Conservation (phyloP, 2,797 vertebrate species). For the Bovichtus variegatus region DNA sequence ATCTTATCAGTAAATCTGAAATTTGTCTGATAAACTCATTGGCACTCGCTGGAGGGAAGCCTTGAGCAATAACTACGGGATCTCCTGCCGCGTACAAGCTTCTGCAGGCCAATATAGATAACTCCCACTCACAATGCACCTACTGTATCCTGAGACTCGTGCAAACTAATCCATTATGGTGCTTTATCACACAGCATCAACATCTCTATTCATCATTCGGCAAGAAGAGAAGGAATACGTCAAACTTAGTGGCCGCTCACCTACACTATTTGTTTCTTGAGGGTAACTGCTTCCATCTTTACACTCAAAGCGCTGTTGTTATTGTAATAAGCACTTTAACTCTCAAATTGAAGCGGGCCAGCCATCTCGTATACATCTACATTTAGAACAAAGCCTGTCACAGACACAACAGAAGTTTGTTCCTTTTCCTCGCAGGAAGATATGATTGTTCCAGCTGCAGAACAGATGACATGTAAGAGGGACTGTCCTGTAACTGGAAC, state of each 20-base stretch:
- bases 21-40: constrained; percentile 78
- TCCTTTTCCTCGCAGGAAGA: not conserved
- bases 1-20: constrained; percentile 75
- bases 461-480: not conserved
- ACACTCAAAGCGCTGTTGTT: constrained; percentile 11
- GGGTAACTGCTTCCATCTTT: constrained; percentile 18
- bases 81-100: constrained; percentile 66
- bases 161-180: constrained; percentile 48
- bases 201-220: constrained; percentile 53
- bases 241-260: constrained; percentile 53
- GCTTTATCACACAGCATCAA: constrained; percentile 50
- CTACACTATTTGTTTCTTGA: constrained; percentile 38
- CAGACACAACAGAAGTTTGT: not conserved
- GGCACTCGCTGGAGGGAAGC: constrained; percentile 72
- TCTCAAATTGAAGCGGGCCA: not conserved
- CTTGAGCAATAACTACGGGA: constrained; percentile 71
- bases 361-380: constrained; percentile 2
- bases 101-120: constrained; percentile 63
- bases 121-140: constrained; percentile 48
- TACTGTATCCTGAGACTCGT: constrained; percentile 27
- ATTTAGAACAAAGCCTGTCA: constrained; percentile 1
- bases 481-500: not conserved
- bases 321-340: constrained; percentile 29
- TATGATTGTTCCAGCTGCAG: constrained; percentile 2
- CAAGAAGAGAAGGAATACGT: constrained; percentile 19